Evolutionary conservation across 2,113 vertebrate genomes (phyloP), one percentile per base, ranked within the genome.

Genomic region (Arenaria interpres): DNA sequence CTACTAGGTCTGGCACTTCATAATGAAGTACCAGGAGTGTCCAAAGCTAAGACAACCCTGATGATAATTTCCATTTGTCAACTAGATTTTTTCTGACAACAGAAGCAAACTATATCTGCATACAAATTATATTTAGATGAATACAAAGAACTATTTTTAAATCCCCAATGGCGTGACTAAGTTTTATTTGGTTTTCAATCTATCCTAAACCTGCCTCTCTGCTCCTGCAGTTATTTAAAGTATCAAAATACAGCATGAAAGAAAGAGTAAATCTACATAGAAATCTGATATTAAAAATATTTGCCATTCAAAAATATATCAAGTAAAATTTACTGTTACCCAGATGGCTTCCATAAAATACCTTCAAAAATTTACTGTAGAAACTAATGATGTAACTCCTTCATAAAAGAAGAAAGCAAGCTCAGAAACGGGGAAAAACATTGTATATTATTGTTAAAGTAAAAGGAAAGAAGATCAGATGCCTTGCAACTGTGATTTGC

Each of bases 41-140:
- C 89, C 76, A 86, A 94, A 96, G 74, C 75, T 63, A 91, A 85
- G 62, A 92, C 63, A 96, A 57, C 25, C 54, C 60, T n/a, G 30
- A 80, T 41, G 43, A 90, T 4, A 92, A 88, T 88, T 89, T 89
- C n/a, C 73, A 94, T 72, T 90, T 87, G 85, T 96, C 79, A 96
- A 83, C n/a, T 84, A 81, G 7, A 33, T 50, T 85, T 95, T 93
- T 90, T 84, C 22, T 87, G 60, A 95, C 27, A 93, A 96, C 15
- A 96, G 67, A 90, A 78, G 33, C 37, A 95, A 77, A n/a, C 45
- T 90, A 84, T 54, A 96, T 91, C 54, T 53, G 32, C 78, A 92
- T 82, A 9, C 23, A 74, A 76, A 85, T 79, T 83, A 57, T 43
- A 96, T 67, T 63, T 75, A 50, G 33, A 83, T 68, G 35, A 93